Percentiles rank a stretch among this genome's conserved stretches.
Evolutionary conservation across 2,797 vertebrate species (phyloP).

Genomic region (Acanthurus lineatus): DNA sequence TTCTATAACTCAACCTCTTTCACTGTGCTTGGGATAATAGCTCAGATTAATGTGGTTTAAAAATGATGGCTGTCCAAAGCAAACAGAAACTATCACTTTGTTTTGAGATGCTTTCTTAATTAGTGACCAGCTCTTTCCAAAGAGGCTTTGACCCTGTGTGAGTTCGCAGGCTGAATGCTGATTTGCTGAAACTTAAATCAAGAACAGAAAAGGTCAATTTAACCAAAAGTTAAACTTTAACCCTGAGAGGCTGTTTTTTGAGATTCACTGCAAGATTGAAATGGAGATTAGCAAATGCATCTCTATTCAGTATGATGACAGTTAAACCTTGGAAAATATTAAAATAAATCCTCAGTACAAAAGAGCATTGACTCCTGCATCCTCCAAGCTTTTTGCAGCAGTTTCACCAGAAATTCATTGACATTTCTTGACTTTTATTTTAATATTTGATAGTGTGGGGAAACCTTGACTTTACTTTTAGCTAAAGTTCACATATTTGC

Average conservation of each 20-base stretch:
- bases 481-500: too few relatives aligned
- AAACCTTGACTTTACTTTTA: too few relatives aligned
- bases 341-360: neutral
- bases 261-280: neutral
- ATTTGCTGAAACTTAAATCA: neutral
- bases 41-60: neutral
- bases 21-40: neutral
- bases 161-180: neutral
- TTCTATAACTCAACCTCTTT: neutral
- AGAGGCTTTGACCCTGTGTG: neutral
- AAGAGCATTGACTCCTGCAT: neutral
- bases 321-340: too few relatives aligned
- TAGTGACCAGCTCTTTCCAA: neutral
- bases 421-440: neutral
- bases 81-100: neutral
- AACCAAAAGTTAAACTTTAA: constrained; percentile 43
- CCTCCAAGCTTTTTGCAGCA: neutral
- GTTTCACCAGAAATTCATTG: neutral
- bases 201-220: neutral
- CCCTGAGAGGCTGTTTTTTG: neutral
- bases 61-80: neutral
- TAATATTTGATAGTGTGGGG: too few relatives aligned
- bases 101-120: neutral
- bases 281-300: accelerated
- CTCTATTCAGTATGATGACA: neutral